Percentiles rank a stretch among this genome's conserved stretches.
These are phyloP conservation scores for Crocuta crocuta DNA, from an alignment of 2,113 vertebrate genomes.

Conservation along the genomic window DNA sequence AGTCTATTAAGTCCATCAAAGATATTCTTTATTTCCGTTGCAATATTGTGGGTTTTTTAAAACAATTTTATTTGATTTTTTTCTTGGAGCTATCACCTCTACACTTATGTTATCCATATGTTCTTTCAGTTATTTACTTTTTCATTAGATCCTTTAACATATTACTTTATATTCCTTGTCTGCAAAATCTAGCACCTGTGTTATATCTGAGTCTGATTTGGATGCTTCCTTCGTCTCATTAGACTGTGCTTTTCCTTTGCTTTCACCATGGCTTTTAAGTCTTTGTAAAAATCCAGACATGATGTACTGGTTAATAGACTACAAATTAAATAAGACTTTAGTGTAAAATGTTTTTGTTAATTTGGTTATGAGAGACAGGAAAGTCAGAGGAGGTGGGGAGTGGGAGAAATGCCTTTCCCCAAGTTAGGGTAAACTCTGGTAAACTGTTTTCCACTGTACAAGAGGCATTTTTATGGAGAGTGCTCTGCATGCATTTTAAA, in stretches of 20 bases:
- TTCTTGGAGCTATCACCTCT: not conserved
- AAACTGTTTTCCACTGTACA: not conserved
- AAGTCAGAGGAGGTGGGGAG: too few relatives aligned
- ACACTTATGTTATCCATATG: not conserved
- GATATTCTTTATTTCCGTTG: not conserved
- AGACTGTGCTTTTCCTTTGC: not conserved
- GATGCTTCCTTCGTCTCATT: not conserved
- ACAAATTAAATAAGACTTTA: not conserved
- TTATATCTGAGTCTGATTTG: not conserved
- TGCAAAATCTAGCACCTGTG: not conserved
- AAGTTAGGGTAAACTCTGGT: not conserved
- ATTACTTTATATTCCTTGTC: not conserved
- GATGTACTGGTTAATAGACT: not conserved
- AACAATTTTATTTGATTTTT: not conserved
- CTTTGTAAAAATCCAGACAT: not conserved
- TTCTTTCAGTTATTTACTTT: not conserved
- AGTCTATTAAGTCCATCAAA: not conserved
- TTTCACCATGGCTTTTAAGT: not conserved
- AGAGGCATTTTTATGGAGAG: not conserved
- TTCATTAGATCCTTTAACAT: not conserved
- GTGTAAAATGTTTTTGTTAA: not conserved
- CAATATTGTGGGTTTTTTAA: not conserved
- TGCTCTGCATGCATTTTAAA: not conserved
- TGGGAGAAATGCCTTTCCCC: not conserved
- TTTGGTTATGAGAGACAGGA: not conserved